Base-by-base conservation (phyloP, 2,888 invertebrate genomes). In the Antheraea yamamai region DNA sequence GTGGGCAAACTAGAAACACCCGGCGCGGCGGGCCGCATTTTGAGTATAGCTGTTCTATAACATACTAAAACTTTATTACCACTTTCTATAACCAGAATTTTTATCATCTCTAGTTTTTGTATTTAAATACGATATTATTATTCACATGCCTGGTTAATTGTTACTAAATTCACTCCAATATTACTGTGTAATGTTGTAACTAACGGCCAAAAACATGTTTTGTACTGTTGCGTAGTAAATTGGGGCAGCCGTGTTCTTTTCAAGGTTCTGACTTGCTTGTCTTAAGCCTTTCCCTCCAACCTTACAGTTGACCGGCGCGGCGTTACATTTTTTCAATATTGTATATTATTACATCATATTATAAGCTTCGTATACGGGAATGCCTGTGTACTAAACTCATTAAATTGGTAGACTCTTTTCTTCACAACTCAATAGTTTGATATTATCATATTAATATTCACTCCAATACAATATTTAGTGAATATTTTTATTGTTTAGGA, bases 201-300 rank as follows among this genome's bases (percentile, higher is more conserved):
- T 78, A 78, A 79, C 79, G 79, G 76, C 81, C 76, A 75, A 77
- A 78, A 80, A 80, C 79, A 75, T 77, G 79, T 81, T 85, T 77
- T 74, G 78, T 80, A 79, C 79, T 81, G 80, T 82, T 81, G 85
- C 83, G 79, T 80, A 76, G 79, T 78, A 82, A 84, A 84, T 84
- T 81, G 84, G 84, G 81, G 81, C 81, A 83, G 80, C 84, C 84
- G 81, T 82, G 79, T 83, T 77, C 73, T 81, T 86, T 89, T 89
- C 89, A 91, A 90, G 90, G 90, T 85, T 83, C 77, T 83, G 61
- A 78, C 85, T 84, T 79, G 82, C 78, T 85, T 84, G 80, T 79
- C 78, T 76, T 79, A 79, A 80, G 84, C 87, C 87, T 89, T 88
- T 89, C 86, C 61, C 74, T 58, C 71, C 47, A n/a, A 39, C 71